A percentile compares a stretch with the other conserved stretches of the same genome.
Conservation (phyloP, 2,113 vertebrate genomes). For the Hylia prasina region DNA sequence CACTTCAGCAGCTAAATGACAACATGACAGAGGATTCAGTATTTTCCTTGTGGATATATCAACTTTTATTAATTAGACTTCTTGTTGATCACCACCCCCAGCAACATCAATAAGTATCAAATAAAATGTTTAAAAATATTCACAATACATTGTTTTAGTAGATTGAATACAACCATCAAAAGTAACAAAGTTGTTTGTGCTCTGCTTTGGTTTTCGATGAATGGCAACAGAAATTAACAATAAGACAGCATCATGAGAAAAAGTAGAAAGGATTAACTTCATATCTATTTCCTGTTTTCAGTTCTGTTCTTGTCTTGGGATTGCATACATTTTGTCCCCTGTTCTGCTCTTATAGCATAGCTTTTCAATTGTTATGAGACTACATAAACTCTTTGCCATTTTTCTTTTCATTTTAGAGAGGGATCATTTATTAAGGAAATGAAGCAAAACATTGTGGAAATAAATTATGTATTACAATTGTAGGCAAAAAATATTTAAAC, state of each 20-base stretch:
- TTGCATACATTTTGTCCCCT: background rate
- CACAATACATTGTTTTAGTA: background rate
- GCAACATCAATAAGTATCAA: background rate
- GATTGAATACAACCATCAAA: background rate
- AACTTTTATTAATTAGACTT: background rate
- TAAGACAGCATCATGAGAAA: background rate
- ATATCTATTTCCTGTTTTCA: background rate
- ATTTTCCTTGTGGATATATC: background rate
- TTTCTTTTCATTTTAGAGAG: background rate
- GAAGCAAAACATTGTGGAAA: background rate
- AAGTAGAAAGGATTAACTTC: background rate
- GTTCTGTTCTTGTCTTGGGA: background rate
- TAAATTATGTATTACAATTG: background rate
- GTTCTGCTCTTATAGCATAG: background rate
- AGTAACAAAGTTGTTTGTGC: background rate
- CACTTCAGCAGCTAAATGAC: background rate
- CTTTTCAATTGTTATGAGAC: background rate
- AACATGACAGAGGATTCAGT: background rate
- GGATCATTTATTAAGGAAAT: slow-evolving; percentile 4
- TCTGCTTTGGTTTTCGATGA: background rate
- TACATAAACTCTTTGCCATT: background rate
- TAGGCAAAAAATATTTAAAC: background rate
- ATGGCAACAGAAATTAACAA: background rate
- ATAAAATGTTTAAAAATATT: background rate
- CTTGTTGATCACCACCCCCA: background rate